Conservation (phyloP, 2,797 vertebrate species). For the Streptopelia turtur region DNA sequence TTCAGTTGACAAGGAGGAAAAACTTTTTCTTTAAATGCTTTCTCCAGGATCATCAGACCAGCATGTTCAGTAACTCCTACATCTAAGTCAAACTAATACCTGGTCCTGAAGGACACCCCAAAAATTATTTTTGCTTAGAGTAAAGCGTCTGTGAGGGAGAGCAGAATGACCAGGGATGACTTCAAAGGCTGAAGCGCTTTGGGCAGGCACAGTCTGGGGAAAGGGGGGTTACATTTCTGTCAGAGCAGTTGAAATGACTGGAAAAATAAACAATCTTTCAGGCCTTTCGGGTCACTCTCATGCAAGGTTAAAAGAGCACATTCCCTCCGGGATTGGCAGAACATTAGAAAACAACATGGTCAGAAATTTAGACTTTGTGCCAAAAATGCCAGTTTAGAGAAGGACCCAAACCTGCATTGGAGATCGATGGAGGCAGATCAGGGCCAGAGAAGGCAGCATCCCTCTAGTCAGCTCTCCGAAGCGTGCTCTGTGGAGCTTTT, state of each 20-base stretch:
- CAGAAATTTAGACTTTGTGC: background rate
- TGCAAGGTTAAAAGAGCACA: constrained; percentile 10
- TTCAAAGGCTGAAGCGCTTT: background rate
- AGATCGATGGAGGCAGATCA: background rate
- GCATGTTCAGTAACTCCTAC: background rate
- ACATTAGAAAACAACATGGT: background rate
- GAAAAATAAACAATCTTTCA: constrained; percentile 8
- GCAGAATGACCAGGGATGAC: background rate
- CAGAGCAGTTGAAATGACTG: background rate
- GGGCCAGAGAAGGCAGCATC: background rate
- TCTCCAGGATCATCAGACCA: background rate
- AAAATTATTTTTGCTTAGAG: background rate
- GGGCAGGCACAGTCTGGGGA: background rate
- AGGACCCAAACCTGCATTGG: background rate
- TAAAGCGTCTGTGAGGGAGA: background rate
- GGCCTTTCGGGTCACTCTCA: background rate
- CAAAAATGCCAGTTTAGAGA: background rate
- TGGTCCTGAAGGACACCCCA: background rate
- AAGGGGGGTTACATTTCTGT: background rate
- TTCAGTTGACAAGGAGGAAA: background rate
- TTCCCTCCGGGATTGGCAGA: background rate
- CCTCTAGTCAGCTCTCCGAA: background rate
- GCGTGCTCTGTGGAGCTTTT: background rate
- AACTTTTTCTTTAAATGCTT: background rate
- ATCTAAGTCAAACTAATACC: background rate